Base-by-base conservation (phyloP, 2,888 invertebrate species). In the Amphiduros pacificus region DNA sequence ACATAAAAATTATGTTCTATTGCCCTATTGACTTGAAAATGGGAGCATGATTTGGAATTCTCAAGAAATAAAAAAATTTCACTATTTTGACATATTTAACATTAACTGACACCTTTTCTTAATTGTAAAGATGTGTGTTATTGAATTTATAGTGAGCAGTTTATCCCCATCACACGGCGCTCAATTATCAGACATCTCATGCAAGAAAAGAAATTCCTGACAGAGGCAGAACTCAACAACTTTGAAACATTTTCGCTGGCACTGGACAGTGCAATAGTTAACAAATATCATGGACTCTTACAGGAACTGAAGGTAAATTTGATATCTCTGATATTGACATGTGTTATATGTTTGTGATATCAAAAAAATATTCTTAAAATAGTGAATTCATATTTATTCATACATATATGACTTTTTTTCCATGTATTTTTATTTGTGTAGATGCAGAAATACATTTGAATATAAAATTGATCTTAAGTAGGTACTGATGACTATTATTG, bases 161-260 rank as follows among this genome's bases (percentile, higher is more conserved):
- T 74, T 61, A 77, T 81, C 51, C 80, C 79, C 1, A 69, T 81
- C 9, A 81, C 80, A 1, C 64, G 79, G 9, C 68, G 68, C 24
- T 78, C 81, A 3, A 48, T 80, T 1, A 71, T 80, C 9, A 71
- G 77, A 1, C 71, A 74, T 55, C 55, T 81, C 53, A 63, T 80
- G 65, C 71, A 77, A 62, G 73, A 78, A 53, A 69, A 75, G 36
- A 65, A 72, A 6, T 73, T 76, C 41, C 68, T 80, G 22, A 76
- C 68, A 2, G 60, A 59, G 6, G 71, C 70, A 9, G 74, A 75
- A 31, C 41, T 48, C 31, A 71, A 70, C 57, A 64, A 66, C 3
- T 80, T 76, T 72, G 76, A 77, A 40, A 69, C 72, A 41, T 79
- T 81, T 68, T 74, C 79, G n/a, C 51, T 74, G 20, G 71, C 75